phyloP scores from a whole-genome alignment of 2,888 invertebrate genomes.

The Trilocha varians region DNA sequence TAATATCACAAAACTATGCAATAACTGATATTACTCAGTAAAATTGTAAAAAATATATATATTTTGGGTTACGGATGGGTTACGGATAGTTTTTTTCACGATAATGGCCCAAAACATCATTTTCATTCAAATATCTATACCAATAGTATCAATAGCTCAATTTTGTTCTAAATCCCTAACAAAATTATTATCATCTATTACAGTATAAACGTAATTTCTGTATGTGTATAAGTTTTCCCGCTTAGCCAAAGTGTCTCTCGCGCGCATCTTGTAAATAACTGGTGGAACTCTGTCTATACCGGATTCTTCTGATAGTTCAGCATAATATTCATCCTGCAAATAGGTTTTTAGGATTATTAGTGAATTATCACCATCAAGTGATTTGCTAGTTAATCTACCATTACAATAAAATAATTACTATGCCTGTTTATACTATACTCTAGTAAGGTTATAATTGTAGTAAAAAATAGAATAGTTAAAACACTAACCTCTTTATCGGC shows the following conservation, averaged over 20 bases:
- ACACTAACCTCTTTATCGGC: conserved; percentile 49
- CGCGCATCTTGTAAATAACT: conserved; percentile 54
- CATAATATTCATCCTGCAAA: conserved; percentile 57
- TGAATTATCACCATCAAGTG: not conserved
- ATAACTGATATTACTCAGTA: too few relatives aligned
- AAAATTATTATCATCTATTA: conserved; percentile 47
- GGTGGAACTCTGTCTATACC: conserved; percentile 58
- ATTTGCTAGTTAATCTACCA: too few relatives aligned
- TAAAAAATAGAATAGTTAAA: too few relatives aligned
- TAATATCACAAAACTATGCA: too few relatives aligned
- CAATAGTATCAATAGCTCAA: conserved; percentile 11
- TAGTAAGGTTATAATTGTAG: too few relatives aligned
- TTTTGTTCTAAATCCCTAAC: conserved; percentile 27
- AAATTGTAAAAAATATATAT: too few relatives aligned
- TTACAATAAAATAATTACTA: too few relatives aligned
- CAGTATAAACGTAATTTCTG: conserved; percentile 45
- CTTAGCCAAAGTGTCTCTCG: conserved; percentile 37
- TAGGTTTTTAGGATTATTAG: not conserved
- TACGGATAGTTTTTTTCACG: too few relatives aligned
- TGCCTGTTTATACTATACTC: too few relatives aligned
- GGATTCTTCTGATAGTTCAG: conserved; percentile 41
- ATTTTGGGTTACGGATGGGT: too few relatives aligned
- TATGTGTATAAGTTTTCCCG: conserved; percentile 49
- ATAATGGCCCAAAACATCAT: too few relatives aligned
- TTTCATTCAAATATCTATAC: not conserved